These are phyloP conservation scores for Synergus umbraculus DNA, from an alignment of 2,888 invertebrate species.

Conservation along the genomic window DNA sequence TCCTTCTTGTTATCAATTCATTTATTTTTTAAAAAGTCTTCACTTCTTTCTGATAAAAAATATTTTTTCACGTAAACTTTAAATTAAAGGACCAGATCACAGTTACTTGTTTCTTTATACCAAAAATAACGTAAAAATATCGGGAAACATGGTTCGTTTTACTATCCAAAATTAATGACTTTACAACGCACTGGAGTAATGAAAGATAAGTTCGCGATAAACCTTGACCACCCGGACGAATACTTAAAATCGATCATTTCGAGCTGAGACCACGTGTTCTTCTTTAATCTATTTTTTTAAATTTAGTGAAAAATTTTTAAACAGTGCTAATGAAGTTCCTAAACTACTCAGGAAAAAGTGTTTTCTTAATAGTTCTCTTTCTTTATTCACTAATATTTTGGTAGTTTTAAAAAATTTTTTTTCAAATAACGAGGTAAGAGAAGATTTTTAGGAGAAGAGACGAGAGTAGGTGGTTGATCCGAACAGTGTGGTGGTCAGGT, in stretches of 20 bases:
- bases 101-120: too few species aligned
- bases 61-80: background rate
- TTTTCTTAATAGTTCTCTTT: background rate
- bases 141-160: background rate
- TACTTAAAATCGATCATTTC: conserved; percentile 9
- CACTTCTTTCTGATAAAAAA: background rate
- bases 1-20: background rate
- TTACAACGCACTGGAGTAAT: background rate
- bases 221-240: conserved; percentile 15
- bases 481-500: conserved; percentile 74
- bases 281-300: background rate
- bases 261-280: background rate
- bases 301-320: background rate
- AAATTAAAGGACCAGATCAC: too few species aligned
- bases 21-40: background rate
- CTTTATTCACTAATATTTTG: conserved; percentile 15
- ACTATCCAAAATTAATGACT: background rate
- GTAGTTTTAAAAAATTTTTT: background rate
- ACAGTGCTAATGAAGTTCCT: background rate
- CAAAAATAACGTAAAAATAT: background rate
- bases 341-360: background rate
- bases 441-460: conserved; percentile 32
- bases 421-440: background rate
- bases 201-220: background rate
- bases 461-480: conserved; percentile 67